Conservation (phyloP, 2,113 vertebrate species). For the Xenopus tropicalis region UCB_Xtro_10.0 CM004448.2:100035001-100035500, state of each 20-base stretch:
- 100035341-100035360: constrained; percentile 12
- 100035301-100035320: constrained; percentile 28
- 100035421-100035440: constrained; percentile 31
- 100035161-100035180: constrained; percentile 51
- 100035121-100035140: constrained; percentile 57
- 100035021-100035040: constrained; percentile 48
- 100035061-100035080: constrained; percentile 58
- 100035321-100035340: constrained; percentile 22
- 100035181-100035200: constrained; percentile 48
- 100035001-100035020: constrained; percentile 56
- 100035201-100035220: constrained; percentile 46
- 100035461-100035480: background rate
- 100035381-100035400: constrained; percentile 35
- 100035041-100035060: constrained; percentile 50
- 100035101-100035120: constrained; percentile 60
- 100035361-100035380: constrained; percentile 8
- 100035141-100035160: constrained; percentile 54
- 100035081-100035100: constrained; percentile 60
- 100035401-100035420: constrained; percentile 13
- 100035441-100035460: constrained; percentile 5
- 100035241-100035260: constrained; percentile 44
- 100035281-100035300: constrained; percentile 25
- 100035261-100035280: constrained; percentile 29
- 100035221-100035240: constrained; percentile 43
- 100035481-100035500: background rate